Percentiles rank a stretch among this genome's conserved stretches.
These are phyloP conservation scores for Porites australiensis DNA, from an alignment of 64 coral and sea anemone genomes.

Conservation along the genomic window DNA sequence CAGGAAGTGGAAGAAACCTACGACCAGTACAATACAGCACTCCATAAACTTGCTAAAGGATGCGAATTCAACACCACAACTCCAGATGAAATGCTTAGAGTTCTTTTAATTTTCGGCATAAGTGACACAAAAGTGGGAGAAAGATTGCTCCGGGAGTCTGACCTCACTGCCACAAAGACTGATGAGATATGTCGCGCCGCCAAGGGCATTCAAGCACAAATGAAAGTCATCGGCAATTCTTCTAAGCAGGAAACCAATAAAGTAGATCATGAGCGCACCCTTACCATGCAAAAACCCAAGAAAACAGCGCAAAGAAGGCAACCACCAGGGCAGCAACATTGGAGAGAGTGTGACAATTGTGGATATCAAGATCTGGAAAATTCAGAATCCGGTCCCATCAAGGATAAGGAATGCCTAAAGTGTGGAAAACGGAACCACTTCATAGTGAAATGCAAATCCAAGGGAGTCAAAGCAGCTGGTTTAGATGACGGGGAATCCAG, in stretches of 20 bases:
- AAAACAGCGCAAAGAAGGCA: neutral
- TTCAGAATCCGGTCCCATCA: slow-evolving; percentile 28
- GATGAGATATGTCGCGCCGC: neutral
- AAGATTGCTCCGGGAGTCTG: neutral
- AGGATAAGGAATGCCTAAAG: slow-evolving; percentile 30
- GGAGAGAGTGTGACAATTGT: slow-evolving; percentile 34
- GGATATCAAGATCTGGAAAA: slow-evolving; percentile 17
- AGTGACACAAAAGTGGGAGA: neutral
- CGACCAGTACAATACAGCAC: neutral
- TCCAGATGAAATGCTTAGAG: neutral
- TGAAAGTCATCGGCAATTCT: slow-evolving; percentile 36
- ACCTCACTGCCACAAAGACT: neutral
- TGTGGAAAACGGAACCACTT: slow-evolving; percentile 50
- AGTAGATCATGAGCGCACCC: neutral
- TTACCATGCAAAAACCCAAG: neutral
- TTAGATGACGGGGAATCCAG: neutral
- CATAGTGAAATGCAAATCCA: neutral
- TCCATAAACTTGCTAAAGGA: neutral
- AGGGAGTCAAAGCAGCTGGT: neutral
- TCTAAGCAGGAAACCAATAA: slow-evolving; percentile 4
- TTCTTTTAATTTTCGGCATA: neutral
- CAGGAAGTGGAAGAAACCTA: slow-evolving; percentile 15
- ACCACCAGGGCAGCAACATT: neutral
- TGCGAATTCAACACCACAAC: slow-evolving; percentile 10
- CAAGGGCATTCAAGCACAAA: slow-evolving; percentile 28